Evolutionary conservation across 2,888 invertebrate genomes (phyloP).

Genomic region (Acholoe squamosa): DNA sequence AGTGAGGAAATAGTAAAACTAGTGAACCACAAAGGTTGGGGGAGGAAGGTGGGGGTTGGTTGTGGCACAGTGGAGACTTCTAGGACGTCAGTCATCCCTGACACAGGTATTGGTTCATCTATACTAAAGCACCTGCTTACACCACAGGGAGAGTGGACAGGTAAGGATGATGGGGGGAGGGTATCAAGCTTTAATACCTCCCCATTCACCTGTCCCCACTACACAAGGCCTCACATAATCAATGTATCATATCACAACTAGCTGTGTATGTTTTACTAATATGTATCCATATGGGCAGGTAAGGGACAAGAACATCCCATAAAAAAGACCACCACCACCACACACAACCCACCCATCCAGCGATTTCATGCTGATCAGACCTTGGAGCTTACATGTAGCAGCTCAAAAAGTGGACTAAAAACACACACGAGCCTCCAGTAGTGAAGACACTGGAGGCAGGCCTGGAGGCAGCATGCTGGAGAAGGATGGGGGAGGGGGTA

Average conservation of each 20-base stretch:
- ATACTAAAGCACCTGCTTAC: neutral
- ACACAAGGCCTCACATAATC: neutral
- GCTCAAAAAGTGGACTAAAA: constrained; percentile 10
- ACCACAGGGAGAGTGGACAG: neutral
- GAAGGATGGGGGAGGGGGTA: neutral
- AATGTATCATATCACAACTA: neutral
- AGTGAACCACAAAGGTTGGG: neutral
- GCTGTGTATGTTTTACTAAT: neutral
- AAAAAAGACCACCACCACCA: neutral
- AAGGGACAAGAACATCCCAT: neutral
- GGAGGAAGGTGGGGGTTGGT: neutral
- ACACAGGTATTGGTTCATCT: neutral
- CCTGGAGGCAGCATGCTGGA: neutral
- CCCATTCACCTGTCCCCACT: neutral
- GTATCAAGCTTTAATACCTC: too few species aligned
- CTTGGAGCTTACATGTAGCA: neutral
- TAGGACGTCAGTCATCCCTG: neutral
- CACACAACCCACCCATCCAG: neutral
- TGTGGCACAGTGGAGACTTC: neutral
- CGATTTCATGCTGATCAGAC: constrained; percentile 45
- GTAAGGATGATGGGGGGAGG: neutral
- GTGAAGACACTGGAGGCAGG: neutral
- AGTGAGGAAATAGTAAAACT: neutral
- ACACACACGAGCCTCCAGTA: neutral
- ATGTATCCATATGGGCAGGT: neutral